These are phyloP conservation scores for Eueides isabella DNA, from an alignment of 1,140 invertebrate species.

Conservation along the genomic window DNA sequence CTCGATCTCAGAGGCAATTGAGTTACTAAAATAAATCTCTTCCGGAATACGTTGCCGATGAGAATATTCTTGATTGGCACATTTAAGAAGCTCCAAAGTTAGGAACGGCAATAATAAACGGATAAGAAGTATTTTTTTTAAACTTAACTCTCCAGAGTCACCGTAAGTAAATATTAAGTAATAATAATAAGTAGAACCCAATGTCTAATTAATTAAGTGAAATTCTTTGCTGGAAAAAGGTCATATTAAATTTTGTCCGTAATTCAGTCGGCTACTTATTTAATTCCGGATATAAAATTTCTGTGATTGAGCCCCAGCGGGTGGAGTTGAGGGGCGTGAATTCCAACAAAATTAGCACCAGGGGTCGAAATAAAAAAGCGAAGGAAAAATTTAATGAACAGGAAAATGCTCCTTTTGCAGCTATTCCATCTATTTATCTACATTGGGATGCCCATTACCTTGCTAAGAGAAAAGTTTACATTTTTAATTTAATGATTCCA, in stretches of 20 bases:
- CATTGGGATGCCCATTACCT: constrained; percentile 83
- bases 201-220: constrained; percentile 73
- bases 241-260: constrained; percentile 77
- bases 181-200: constrained; percentile 56
- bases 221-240: constrained; percentile 69
- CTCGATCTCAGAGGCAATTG: constrained; percentile 77
- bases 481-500: constrained; percentile 84
- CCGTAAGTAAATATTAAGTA: constrained; percentile 24
- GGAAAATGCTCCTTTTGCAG: constrained; percentile 83
- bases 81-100: constrained; percentile 51
- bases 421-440: constrained; percentile 83
- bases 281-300: constrained; percentile 84
- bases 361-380: constrained; percentile 82
- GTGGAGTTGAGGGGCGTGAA: constrained; percentile 82
- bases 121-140: constrained; percentile 35
- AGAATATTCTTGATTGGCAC: constrained; percentile 70
- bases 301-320: constrained; percentile 81
- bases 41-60: constrained; percentile 72
- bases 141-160: constrained; percentile 28
- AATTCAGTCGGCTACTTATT: constrained; percentile 81
- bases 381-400: constrained; percentile 84
- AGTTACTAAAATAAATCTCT: constrained; percentile 78
- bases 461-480: constrained; percentile 83
- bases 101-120: constrained; percentile 27
- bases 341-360: constrained; percentile 84